Evolutionary conservation across 2,113 vertebrate genomes (phyloP), one percentile per base, ranked within the genome.

Genomic region (Pomatorhinus ruficollis): DNA sequence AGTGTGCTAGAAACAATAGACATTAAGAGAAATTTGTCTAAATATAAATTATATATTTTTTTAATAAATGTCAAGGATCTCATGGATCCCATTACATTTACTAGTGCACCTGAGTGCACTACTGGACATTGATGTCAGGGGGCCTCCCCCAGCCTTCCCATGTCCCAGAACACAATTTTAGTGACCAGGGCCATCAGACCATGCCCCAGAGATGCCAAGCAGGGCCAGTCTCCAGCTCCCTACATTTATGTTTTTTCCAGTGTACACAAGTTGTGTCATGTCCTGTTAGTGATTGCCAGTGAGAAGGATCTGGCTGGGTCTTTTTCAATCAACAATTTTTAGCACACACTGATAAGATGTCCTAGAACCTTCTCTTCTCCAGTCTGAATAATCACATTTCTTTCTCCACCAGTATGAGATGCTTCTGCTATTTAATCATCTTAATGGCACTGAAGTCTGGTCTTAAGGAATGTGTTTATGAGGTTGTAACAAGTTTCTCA

Each of bases 121-220:
- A 54, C 59, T 11, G 7, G 6, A 2, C 24, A 66, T 53, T 21
- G 44, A 49, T 6, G 2, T 11, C 42, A 44, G 10, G 4, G 7
- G 10, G 6, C 5, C 60, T 24, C 3, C 5, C 11, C 2, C 1
- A n/a, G 2, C 3, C 23, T 82, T 13, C 15, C 11, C 13, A 31
- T 3, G 5, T 19, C 13, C 2, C 19, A 68, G 68, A 22, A 77
- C 15, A 28, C 11, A 25, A 6, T 54, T 90, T 87, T 16, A 45
- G 7, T 40, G 14, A 14, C 31, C 9, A 4, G 2, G 2, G 2
- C 7, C 8, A 6, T 33, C 42, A 71, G 10, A 6, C 11, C 1
- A 9, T 61, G 21, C 13, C 8, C 13, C 17, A 59, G 12, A 23
- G 10, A 53, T 20, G 11, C 14, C 5, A 1, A 68, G 9, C 5